A percentile compares a stretch with the other conserved stretches of the same genome.
Evolutionary conservation across 2,113 vertebrate species (phyloP).

Genomic region (Pachycephala philippinensis): DNA sequence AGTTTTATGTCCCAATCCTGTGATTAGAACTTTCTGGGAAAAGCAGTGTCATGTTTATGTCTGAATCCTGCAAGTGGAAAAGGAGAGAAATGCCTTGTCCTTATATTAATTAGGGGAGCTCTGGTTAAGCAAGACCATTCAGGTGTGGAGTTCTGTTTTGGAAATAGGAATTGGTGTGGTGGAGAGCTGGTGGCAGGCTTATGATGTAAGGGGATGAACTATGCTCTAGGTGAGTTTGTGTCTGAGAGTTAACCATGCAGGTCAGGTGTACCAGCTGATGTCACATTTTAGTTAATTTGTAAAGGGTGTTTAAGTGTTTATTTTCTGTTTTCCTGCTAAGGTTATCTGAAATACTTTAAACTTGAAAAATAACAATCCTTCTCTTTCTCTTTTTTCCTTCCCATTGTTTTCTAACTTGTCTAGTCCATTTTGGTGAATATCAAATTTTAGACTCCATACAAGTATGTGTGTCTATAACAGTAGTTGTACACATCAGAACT

Average conservation of each 20-base stretch:
- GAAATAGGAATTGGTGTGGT: background rate
- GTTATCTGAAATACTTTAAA: background rate
- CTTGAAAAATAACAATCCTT: background rate
- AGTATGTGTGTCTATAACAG: background rate
- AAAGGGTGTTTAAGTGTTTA: background rate
- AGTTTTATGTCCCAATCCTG: background rate
- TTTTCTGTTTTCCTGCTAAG: background rate
- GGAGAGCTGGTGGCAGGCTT: background rate
- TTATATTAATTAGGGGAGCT: background rate
- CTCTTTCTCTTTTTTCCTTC: background rate
- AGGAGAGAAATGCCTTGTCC: background rate
- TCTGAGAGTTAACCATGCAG: background rate
- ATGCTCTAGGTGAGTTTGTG: background rate
- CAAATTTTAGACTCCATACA: background rate
- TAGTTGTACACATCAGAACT: background rate
- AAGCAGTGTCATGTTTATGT: background rate
- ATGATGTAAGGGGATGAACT: background rate
- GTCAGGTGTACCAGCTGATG: background rate
- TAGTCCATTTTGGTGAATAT: background rate
- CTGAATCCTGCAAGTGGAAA: background rate
- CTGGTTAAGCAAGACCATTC: background rate
- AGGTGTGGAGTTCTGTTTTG: background rate
- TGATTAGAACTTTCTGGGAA: background rate
- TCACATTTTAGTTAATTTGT: background rate
- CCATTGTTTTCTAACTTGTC: background rate